Base-by-base conservation (phyloP, 2,888 invertebrate species). In the Schizotus pectinicornis region DNA sequence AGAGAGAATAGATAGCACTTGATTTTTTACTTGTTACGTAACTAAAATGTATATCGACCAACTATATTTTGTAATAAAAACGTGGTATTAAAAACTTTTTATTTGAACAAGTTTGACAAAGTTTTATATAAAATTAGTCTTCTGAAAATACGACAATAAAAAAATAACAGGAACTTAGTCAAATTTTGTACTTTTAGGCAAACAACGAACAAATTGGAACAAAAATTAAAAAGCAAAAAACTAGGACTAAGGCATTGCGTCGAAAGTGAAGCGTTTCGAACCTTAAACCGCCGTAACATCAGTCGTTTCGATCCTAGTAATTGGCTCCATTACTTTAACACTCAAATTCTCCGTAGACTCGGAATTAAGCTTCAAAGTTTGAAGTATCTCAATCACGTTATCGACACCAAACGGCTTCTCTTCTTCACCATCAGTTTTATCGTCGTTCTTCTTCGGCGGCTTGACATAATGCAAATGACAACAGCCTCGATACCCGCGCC, bases 391-490 rank as follows among this genome's bases (percentile, higher is more conserved):
- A 37, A 83, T 79, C 7, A 83, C 81, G 38, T 80, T 81, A 59
- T 83, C 82, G 12, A 83, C 79, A 42, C 78, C 77, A 31, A 80
- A 69, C n/a, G 79, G 77, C 37, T 74, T 68, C 14, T 62, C 43
- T 12, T 56, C 53, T 34, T 14, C 46, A n/a, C 11, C 33, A n/a
- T 30, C 33, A 3, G 38, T 39, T 46, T 58, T 54, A 35, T 51
- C 56, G 36, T 47, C 50, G 41, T 62, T 55, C 47, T 66, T 67
- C 14, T 52, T 65, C 68, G 82, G 83, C 47, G 85, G 82, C 77
- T 89, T 90, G 66, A 87, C 86, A 80, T 90, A 91, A 77, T 91
- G 90, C 67, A 92, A 81, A 71, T 86, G 89, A 62, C 79, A 79
- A 61, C 75, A 75, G 6, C 79, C 78, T 58, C 70, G 74, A 61